phyloP scores from a whole-genome alignment of 2,797 vertebrate genomes.

The Danionella dracula region DNA sequence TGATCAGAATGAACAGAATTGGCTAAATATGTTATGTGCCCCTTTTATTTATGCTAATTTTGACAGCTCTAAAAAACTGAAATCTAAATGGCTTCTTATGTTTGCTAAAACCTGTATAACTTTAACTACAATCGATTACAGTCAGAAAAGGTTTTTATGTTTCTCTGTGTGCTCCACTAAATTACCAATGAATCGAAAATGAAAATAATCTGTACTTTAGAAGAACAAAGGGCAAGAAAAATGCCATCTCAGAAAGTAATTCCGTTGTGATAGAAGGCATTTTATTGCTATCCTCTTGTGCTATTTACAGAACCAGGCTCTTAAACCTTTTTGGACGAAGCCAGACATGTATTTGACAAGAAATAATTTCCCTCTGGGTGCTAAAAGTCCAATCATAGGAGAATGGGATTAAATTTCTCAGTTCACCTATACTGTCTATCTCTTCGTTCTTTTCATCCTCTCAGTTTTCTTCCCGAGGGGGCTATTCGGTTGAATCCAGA shows the following conservation, averaged over 20 bases:
- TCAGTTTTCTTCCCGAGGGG: background rate
- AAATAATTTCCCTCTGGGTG: background rate
- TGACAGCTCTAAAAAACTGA: too few relatives aligned
- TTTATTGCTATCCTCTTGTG: background rate
- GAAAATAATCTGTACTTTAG: too few relatives aligned
- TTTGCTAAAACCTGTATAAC: too few relatives aligned
- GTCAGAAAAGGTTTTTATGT: too few relatives aligned
- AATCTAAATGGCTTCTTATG: too few relatives aligned
- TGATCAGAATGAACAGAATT: too few relatives aligned
- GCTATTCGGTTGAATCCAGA: slow-evolving; percentile 6
- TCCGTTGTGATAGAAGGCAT: background rate
- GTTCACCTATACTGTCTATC: slow-evolving; percentile 1
- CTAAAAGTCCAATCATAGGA: slow-evolving; percentile 8
- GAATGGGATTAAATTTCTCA: slow-evolving; percentile 6
- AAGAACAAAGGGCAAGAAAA: background rate
- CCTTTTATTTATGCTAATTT: too few relatives aligned
- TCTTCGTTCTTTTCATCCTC: background rate
- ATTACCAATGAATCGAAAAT: background rate
- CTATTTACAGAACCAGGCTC: background rate
- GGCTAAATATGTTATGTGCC: too few relatives aligned
- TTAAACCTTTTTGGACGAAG: slow-evolving; percentile 15
- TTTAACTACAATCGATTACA: too few relatives aligned
- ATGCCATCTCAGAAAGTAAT: background rate
- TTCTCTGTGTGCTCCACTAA: too few relatives aligned
- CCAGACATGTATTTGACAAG: slow-evolving; percentile 8